These are phyloP conservation scores for Podarcis raffonei DNA, from an alignment of 2,113 vertebrate genomes.

Conservation along the genomic window DNA sequence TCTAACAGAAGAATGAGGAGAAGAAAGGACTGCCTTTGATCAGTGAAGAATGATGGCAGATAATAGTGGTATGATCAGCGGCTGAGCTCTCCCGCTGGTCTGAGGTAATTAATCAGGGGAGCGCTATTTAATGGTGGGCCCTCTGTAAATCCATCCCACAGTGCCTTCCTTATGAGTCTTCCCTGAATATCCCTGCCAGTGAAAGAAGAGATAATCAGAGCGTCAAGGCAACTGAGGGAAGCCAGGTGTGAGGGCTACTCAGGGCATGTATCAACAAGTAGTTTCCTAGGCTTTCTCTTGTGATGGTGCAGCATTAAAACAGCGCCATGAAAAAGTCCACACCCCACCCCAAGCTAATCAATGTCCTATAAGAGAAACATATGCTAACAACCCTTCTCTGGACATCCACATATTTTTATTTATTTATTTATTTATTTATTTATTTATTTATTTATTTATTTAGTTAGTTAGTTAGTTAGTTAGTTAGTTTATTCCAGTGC, in stretches of 20 bases:
- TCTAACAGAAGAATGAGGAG: background rate
- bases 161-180: background rate
- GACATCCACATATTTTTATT: background rate
- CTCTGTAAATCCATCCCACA: conserved; percentile 18
- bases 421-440: background rate
- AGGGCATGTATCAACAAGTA: background rate
- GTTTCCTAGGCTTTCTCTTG: background rate
- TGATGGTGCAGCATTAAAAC: background rate
- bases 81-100: conserved; percentile 5
- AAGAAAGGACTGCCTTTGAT: conserved; percentile 15
- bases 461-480: too few species aligned
- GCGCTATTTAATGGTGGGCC: background rate
- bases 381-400: background rate
- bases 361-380: background rate
- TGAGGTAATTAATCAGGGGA: background rate
- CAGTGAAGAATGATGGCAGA: background rate
- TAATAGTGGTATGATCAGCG: conserved; percentile 11
- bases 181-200: background rate
- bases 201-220: background rate
- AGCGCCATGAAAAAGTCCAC: background rate
- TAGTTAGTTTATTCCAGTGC: too few species aligned
- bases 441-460: background rate
- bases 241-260: background rate
- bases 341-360: background rate
- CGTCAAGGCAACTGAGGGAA: background rate